A percentile compares a stretch with the other conserved stretches of the same genome.
phyloP scores from a whole-genome alignment of 2,113 vertebrate species.

The Solea senegalensis region DNA sequence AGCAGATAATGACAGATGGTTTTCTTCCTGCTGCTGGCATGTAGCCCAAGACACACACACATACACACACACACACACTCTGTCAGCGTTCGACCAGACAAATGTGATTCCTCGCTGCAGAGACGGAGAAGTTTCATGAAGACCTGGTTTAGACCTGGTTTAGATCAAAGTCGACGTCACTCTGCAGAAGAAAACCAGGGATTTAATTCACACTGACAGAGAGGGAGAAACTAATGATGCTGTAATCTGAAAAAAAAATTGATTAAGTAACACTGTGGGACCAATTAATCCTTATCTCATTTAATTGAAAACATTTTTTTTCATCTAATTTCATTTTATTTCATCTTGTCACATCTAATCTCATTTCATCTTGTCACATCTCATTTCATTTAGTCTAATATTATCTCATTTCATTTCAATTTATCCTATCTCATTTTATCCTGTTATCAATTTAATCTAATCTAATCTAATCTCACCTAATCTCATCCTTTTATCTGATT shows the following conservation, averaged over 20 bases:
- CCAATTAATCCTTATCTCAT: no score
- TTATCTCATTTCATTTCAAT: no score
- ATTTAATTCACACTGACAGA: slow-evolving; percentile 6
- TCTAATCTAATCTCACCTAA: no score
- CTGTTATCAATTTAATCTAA: no score
- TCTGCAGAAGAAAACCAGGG: slow-evolving; percentile 15
- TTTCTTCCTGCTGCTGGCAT: slow-evolving; percentile 55
- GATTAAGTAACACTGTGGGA: background rate
- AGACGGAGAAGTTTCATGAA: slow-evolving; percentile 11
- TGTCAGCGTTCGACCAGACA: slow-evolving; percentile 50
- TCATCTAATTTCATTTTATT: no score
- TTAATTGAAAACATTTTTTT: no score
- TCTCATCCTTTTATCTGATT: no score
- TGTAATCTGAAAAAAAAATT: background rate
- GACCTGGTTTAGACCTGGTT: slow-evolving; percentile 13
- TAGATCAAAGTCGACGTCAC: background rate
- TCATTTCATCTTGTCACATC: no score
- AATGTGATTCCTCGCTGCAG: slow-evolving; percentile 16
- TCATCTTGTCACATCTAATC: no score
- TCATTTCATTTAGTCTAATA: no score
- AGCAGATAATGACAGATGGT: slow-evolving; percentile 64
- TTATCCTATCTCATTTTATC: no score
- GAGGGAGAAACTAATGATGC: background rate
- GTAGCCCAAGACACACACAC: slow-evolving; percentile 36
- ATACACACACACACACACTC: background rate